These are phyloP conservation scores for Pica pica DNA, from an alignment of 2,113 vertebrate species.

Conservation along the genomic window DNA sequence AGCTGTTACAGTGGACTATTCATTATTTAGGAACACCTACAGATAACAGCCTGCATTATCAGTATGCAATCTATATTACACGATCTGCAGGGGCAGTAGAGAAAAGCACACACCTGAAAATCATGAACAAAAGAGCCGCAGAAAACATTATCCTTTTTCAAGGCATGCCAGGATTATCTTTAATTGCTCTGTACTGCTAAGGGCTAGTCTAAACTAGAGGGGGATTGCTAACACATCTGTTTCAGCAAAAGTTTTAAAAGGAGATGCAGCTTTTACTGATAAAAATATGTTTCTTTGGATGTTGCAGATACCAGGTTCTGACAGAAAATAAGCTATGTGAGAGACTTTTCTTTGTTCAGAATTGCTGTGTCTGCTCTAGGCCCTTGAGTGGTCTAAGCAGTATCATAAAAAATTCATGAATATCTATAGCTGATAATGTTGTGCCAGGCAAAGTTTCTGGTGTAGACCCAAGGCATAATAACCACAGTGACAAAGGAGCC, in stretches of 20 bases:
- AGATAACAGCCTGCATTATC: conserved; percentile 29
- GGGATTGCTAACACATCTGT: background rate
- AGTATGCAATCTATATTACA: conserved; percentile 23
- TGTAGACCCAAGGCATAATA: background rate
- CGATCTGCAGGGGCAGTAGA: background rate
- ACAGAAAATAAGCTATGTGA: background rate
- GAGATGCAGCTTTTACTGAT: background rate
- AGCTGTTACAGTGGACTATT: conserved; percentile 1
- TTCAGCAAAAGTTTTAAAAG: background rate
- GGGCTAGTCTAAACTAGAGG: background rate
- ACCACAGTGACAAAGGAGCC: background rate
- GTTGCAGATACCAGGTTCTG: background rate
- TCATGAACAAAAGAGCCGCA: background rate
- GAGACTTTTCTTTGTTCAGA: background rate
- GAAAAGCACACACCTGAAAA: conserved; percentile 13
- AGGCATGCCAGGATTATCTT: background rate
- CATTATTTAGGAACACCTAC: conserved; percentile 40
- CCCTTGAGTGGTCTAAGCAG: background rate
- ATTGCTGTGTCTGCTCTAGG: background rate
- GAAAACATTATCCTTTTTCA: conserved; percentile 32
- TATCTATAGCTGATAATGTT: background rate
- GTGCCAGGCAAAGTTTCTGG: background rate
- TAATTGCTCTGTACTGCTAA: conserved; percentile 29
- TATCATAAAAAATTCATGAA: background rate
- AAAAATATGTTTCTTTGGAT: background rate